Evolutionary conservation across 2,797 vertebrate genomes (phyloP).

Genomic region (Propithecus perrieri): DNA sequence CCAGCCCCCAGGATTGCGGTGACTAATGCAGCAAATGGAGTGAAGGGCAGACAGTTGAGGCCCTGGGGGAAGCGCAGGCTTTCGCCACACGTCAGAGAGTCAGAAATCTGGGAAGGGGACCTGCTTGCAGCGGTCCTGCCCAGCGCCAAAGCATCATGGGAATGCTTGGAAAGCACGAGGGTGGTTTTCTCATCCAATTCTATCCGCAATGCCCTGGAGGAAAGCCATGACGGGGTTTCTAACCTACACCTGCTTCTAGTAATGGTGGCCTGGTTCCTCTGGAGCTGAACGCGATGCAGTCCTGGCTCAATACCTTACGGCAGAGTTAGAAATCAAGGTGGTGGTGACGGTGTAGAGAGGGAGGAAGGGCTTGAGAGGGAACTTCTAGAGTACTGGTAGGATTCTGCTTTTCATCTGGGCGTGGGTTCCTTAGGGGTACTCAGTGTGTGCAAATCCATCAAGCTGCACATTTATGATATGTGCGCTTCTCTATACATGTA

Average conservation of each 20-base stretch:
- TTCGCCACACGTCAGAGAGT: not conserved
- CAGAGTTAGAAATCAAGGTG: not conserved
- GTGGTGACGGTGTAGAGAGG: no score
- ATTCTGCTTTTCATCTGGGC: not conserved
- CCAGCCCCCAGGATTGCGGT: not conserved
- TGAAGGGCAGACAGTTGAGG: not conserved
- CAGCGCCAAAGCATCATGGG: not conserved
- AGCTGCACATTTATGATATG: not conserved
- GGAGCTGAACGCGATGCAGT: not conserved
- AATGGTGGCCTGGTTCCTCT: not conserved
- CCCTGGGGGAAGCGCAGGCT: not conserved
- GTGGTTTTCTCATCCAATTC: not conserved
- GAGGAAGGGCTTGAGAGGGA: not conserved
- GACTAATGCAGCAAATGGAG: not conserved
- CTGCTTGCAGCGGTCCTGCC: not conserved
- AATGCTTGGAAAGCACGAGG: not conserved
- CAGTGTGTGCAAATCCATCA: not conserved
- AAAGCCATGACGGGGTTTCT: not conserved
- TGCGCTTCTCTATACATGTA: not conserved
- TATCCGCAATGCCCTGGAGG: not conserved
- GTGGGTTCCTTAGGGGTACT: not conserved
- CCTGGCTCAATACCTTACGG: no score
- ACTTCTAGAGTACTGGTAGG: not conserved
- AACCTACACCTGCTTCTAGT: not conserved
- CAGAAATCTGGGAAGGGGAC: not conserved